Percentiles rank a stretch among this genome's conserved stretches.
phyloP scores from a whole-genome alignment of 2,113 vertebrate species.

The Capreolus pygargus region DNA sequence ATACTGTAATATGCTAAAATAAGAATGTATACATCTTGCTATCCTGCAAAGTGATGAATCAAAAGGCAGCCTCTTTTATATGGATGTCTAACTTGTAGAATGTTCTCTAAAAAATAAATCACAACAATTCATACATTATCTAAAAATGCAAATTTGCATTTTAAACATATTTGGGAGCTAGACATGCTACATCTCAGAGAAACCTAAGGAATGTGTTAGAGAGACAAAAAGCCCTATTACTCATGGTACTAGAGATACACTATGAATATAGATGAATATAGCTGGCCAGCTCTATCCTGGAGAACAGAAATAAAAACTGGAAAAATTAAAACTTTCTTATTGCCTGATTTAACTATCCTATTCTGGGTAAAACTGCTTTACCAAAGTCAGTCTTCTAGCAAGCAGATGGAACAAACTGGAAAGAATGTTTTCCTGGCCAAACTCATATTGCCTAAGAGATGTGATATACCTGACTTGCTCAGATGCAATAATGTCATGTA shows the following conservation, averaged over 20 bases:
- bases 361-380: neutral
- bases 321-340: neutral
- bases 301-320: neutral
- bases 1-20: neutral
- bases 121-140: constrained; percentile 23
- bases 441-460: neutral
- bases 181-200: neutral
- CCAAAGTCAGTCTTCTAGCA: neutral
- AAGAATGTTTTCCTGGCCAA: neutral
- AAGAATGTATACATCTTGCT: too few relatives aligned
- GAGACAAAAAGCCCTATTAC: neutral
- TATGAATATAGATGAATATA: neutral
- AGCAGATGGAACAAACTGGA: neutral
- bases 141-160: constrained; percentile 39
- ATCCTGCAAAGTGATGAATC: neutral
- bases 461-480: neutral
- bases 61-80: neutral
- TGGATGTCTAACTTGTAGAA: neutral
- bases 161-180: constrained; percentile 19
- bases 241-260: neutral
- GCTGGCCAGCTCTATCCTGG: neutral
- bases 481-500: neutral
- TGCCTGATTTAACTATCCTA: neutral
- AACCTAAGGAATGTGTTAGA: neutral
- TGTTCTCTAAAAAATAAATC: constrained; percentile 11